Evolutionary conservation across 2,113 vertebrate genomes (phyloP), one percentile per base, ranked within the genome.

Genomic region (Romanogobio albipinnatus): DNA sequence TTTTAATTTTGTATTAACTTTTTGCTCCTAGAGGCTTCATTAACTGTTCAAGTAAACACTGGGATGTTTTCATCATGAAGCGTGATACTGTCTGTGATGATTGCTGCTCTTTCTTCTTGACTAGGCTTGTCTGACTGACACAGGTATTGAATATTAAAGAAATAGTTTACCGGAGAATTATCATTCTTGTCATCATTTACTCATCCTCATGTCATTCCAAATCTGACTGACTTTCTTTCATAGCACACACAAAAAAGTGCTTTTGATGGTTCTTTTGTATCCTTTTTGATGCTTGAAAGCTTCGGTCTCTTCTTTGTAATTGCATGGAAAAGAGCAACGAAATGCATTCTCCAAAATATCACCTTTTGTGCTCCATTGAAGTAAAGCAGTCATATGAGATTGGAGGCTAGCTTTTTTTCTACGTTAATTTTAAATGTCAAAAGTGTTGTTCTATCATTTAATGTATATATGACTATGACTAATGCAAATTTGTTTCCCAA

Each of bases 1-100:
- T 86, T 85, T 89, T 85, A 73, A 89, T 86, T 85, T 76, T 29
- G 15, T 66, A 85, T 86, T 77, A 81, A 33, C 76, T 45, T 64
- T 22, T 53, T 85, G 61, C 15, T 85, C 45, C 76, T 59, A 49
- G 26, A 86, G 61, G 43, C 33, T 84, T 80, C 45, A 70, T 83
- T 83, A 79, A 53, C 9, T 75, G 29, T 85, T 81, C 7, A 61
- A 81, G 51, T 45, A 79, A 79, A 62, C 56, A 62, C 6, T 79
- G 1, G n/a, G 8, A 45, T 22, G 43, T 64, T 81, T 66, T 81
- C n/a, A 6, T 17, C 19, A 4, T 33, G 75, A 76, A 58, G 51
- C 11, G 22, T 15, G 22, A 39, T 76, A 24, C 53, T 78, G 10
- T n/a, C 53, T 78, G 19, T 39, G 76, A 61, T 43, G 56, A 61